Evolutionary conservation across 35 echinoderm and acorn worm genomes (phyloP).

Genomic region (Holothuria glaberrima): DNA sequence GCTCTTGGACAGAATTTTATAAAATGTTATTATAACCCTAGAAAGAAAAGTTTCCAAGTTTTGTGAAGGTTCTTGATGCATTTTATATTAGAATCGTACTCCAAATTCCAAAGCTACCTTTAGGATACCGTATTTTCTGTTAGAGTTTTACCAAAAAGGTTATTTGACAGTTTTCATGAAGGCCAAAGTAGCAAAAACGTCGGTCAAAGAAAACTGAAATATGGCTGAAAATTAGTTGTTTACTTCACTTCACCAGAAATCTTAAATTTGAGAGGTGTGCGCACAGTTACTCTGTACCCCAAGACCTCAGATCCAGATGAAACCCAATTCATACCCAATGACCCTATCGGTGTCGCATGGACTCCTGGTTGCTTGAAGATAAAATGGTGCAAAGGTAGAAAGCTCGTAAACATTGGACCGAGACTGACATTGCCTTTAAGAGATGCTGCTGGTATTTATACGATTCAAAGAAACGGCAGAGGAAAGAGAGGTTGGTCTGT

Average conservation of each 20-base stretch:
- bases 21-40: too few species aligned
- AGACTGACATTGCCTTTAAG: background rate
- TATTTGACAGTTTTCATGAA: background rate
- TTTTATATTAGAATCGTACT: too few species aligned
- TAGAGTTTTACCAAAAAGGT: background rate
- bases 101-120: too few species aligned
- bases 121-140: too few species aligned
- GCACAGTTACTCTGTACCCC: constrained; percentile 23
- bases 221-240: background rate
- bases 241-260: background rate
- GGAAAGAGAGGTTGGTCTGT: constrained; percentile 27
- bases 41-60: background rate
- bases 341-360: constrained; percentile 17
- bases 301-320: background rate
- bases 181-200: too few species aligned
- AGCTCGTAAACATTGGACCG: background rate
- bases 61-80: too few species aligned
- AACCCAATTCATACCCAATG: background rate
- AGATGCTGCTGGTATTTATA: constrained; percentile 17
- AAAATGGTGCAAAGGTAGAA: constrained; percentile 3
- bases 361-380: constrained; percentile 1
- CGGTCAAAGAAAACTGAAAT: too few species aligned
- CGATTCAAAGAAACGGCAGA: background rate
- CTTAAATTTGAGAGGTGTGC: background rate
- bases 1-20: background rate